Conservation (phyloP, 2,797 vertebrate species). For the Arrhamphus sclerolepis region DNA sequence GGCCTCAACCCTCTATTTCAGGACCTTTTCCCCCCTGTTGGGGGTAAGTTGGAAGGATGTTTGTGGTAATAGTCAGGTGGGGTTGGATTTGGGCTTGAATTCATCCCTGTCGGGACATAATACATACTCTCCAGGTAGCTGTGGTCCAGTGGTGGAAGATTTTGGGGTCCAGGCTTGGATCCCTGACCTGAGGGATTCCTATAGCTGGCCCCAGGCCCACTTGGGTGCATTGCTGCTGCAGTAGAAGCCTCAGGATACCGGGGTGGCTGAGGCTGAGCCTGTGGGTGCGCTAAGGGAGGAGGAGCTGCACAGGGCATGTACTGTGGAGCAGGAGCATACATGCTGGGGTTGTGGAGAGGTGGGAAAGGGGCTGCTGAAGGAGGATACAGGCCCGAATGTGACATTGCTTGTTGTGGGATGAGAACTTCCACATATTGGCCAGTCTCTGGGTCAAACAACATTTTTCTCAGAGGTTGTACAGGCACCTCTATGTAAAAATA, state of each 20-base stretch:
- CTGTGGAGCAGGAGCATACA: conserved; percentile 81
- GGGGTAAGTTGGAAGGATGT: conserved; percentile 76
- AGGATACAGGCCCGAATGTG: conserved; percentile 84
- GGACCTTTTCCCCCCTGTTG: conserved; percentile 79
- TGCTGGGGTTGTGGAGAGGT: conserved; percentile 77
- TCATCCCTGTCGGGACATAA: conserved; percentile 90
- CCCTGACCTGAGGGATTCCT: conserved; percentile 75
- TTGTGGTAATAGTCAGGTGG: conserved; percentile 84
- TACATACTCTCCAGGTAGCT: conserved; percentile 90
- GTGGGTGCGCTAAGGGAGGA: conserved; percentile 76
- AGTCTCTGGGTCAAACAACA: conserved; percentile 92
- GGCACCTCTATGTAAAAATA: conserved; percentile 93
- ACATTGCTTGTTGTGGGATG: conserved; percentile 86
- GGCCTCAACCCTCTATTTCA: conserved; percentile 76
- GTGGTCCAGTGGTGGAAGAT: conserved; percentile 81
- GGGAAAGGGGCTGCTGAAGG: conserved; percentile 82
- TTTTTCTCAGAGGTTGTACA: conserved; percentile 88
- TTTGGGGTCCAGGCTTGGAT: conserved; percentile 79
- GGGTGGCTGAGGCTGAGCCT: conserved; percentile 76
- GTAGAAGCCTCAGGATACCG: conserved; percentile 75
- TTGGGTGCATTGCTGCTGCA: conserved; percentile 70
- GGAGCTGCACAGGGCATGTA: conserved; percentile 84
- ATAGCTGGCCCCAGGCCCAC: conserved; percentile 63
- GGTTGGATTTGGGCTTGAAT: conserved; percentile 83
- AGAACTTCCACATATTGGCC: conserved; percentile 95